Conservation (phyloP, 2,888 invertebrate genomes). For the Stenurella melanura region DNA sequence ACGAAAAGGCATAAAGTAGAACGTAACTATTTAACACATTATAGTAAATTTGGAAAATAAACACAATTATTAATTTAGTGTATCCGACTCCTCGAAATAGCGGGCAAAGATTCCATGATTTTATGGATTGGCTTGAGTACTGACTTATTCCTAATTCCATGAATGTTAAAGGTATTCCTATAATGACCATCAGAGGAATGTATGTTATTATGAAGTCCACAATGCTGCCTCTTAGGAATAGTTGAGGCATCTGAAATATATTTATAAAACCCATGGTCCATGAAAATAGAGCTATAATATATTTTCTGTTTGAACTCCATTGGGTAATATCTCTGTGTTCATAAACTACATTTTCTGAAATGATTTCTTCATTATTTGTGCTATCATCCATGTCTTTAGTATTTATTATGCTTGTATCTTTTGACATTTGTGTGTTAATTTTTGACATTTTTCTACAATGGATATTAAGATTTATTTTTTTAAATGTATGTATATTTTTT, state of each 20-base stretch:
- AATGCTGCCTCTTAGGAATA: slow-evolving; percentile 39
- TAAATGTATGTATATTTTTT: too few relatives aligned
- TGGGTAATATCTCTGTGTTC: slow-evolving; percentile 14
- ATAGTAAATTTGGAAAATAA: slow-evolving; percentile 47
- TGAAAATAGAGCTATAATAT: slow-evolving; percentile 44
- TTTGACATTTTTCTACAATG: slow-evolving; percentile 1
- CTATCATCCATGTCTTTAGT: slow-evolving; percentile 11
- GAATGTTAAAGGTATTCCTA: slow-evolving; percentile 47
- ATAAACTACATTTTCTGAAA: background rate
- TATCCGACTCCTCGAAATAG: slow-evolving; percentile 43
- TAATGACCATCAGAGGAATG: slow-evolving; percentile 36
- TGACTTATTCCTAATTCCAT: slow-evolving; percentile 47
- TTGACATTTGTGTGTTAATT: background rate
- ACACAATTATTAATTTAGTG: slow-evolving; percentile 31
- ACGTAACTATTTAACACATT: slow-evolving; percentile 46
- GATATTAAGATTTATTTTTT: too few relatives aligned
- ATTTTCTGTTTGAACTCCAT: slow-evolving; percentile 38
- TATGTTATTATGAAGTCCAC: slow-evolving; percentile 35
- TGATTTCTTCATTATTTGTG: slow-evolving; percentile 1
- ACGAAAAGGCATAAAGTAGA: slow-evolving; percentile 42
- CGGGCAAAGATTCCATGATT: slow-evolving; percentile 47
- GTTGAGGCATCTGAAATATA: slow-evolving; percentile 36
- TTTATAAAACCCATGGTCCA: slow-evolving; percentile 45
- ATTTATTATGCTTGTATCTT: background rate
- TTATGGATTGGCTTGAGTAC: slow-evolving; percentile 43